Conservation (phyloP, 2,888 invertebrate species). For the Junonia oenone region DNA sequence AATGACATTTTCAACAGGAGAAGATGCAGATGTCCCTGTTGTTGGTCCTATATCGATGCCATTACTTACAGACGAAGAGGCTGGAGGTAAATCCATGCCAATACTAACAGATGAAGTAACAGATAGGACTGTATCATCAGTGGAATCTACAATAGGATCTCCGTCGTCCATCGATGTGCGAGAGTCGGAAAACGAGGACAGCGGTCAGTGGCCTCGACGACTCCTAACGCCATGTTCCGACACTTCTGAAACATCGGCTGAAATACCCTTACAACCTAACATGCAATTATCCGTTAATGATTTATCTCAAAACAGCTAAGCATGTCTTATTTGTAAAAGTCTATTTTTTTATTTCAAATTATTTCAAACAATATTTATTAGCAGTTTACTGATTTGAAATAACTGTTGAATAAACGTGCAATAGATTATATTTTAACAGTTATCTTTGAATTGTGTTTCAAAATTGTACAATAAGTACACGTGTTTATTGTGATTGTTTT, state of each 20-base stretch:
- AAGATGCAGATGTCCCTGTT: conserved; percentile 50
- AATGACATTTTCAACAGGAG: conserved; percentile 49
- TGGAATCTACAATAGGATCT: conserved; percentile 48
- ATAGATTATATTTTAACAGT: conserved; percentile 44
- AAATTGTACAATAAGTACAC: conserved; percentile 19
- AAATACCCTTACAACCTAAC: conserved; percentile 63
- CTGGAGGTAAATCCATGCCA: conserved; percentile 58
- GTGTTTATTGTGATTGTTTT: background rate
- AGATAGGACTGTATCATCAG: conserved; percentile 48
- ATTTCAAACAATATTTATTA: conserved; percentile 25
- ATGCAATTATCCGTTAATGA: conserved; percentile 59
- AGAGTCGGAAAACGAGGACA: conserved; percentile 49
- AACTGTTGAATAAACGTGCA: conserved; percentile 41
- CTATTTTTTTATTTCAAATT: conserved; percentile 5
- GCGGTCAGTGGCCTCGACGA: conserved; percentile 52
- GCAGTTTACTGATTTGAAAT: conserved; percentile 1
- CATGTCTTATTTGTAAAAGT: background rate
- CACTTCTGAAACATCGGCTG: conserved; percentile 59
- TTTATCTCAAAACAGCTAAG: conserved; percentile 52
- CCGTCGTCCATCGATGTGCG: conserved; percentile 49
- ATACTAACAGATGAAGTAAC: conserved; percentile 60
- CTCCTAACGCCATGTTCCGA: conserved; percentile 60
- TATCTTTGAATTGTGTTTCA: conserved; percentile 15
- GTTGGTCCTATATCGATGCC: conserved; percentile 79
- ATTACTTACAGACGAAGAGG: conserved; percentile 74